phyloP scores from a whole-genome alignment of 2,113 vertebrate genomes.

The Axis porcinus region DNA sequence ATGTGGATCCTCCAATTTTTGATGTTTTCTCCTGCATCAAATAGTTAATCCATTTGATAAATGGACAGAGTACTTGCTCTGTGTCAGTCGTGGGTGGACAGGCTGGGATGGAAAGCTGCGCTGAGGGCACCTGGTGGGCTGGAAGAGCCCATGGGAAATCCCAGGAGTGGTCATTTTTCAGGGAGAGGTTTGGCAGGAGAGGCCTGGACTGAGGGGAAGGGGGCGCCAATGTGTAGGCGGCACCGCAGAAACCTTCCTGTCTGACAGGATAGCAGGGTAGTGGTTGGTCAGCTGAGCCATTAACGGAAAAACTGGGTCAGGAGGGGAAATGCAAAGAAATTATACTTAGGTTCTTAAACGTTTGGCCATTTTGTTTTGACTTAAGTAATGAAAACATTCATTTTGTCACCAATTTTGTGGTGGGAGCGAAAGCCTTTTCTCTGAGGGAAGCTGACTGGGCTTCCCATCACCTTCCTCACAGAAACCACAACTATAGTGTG shows the following conservation, averaged over 20 bases:
- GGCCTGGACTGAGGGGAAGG: background rate
- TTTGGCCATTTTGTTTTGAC: background rate
- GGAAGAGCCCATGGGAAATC: background rate
- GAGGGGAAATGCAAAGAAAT: background rate
- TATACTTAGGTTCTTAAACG: background rate
- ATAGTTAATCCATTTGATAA: background rate
- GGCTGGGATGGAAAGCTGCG: background rate
- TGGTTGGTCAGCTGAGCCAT: background rate
- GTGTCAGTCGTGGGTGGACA: background rate
- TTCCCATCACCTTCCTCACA: background rate
- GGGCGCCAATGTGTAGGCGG: fast-evolving
- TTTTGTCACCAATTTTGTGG: background rate
- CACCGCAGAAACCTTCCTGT: fast-evolving
- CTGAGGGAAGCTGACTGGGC: background rate
- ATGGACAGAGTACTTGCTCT: background rate
- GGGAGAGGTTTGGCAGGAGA: background rate
- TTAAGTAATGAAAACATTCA: background rate
- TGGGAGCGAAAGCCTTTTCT: background rate
- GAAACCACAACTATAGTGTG: background rate
- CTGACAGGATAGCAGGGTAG: background rate
- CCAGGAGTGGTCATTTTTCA: background rate
- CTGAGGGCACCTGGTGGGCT: too few relatives aligned
- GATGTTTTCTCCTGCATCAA: background rate
- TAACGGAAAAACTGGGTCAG: background rate
- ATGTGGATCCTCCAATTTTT: background rate